Evolutionary conservation across 92 coral and sea anemone genomes (phyloP).

Genomic region (Epizoanthus ramosus): DNA sequence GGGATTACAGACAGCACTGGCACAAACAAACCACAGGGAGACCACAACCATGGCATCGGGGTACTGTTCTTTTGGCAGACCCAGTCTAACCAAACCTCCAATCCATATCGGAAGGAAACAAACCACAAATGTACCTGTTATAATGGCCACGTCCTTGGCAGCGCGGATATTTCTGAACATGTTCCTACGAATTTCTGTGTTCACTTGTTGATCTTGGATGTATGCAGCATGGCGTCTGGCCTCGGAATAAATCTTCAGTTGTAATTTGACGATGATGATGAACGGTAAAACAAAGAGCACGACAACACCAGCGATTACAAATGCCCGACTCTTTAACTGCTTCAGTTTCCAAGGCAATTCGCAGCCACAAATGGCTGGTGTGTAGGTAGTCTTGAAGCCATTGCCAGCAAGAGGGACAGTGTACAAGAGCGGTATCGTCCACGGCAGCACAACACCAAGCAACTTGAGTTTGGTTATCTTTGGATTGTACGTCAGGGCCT

Average conservation of each 20-base stretch:
- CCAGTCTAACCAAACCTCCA: background rate
- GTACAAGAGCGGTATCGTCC: background rate
- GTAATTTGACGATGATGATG: background rate
- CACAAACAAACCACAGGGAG: background rate
- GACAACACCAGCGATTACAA: background rate
- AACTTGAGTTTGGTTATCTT: background rate
- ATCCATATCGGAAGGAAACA: background rate
- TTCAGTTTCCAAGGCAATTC: slow-evolving; percentile 7
- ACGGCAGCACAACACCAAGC: background rate
- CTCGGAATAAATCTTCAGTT: background rate
- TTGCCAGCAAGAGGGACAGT: background rate
- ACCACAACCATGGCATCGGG: background rate
- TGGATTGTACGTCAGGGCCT: background rate
- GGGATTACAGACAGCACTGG: background rate
- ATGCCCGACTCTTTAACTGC: background rate
- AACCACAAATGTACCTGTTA: background rate
- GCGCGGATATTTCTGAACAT: background rate
- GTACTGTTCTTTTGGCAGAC: background rate
- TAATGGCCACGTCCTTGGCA: background rate
- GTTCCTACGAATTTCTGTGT: background rate
- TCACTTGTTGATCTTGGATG: background rate
- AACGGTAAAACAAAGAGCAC: background rate
- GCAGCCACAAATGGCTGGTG: background rate
- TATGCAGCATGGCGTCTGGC: background rate
- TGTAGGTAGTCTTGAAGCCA: background rate